Conservation (phyloP, 2,888 invertebrate genomes). For the Mantis religiosa region DNA sequence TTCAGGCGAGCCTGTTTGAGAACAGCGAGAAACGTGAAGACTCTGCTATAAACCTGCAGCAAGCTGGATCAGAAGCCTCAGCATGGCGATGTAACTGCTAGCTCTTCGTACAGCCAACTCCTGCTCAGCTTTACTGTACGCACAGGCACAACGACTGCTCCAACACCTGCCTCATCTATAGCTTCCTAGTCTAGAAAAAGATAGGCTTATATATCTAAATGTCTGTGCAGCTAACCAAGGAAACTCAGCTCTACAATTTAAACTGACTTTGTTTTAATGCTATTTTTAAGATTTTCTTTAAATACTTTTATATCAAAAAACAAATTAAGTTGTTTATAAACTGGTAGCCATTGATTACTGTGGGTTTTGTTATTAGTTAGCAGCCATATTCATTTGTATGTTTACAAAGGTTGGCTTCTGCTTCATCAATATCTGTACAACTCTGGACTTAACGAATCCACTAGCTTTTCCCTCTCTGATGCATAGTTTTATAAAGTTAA, state of each 20-base stretch:
- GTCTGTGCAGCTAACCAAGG: neutral
- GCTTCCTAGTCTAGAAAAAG: neutral
- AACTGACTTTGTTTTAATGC: neutral
- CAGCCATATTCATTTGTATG: too few relatives aligned
- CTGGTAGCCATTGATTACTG: too few relatives aligned
- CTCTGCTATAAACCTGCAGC: slow-evolving; percentile 25
- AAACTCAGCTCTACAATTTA: neutral
- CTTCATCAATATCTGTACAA: too few relatives aligned
- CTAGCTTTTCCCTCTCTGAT: too few relatives aligned
- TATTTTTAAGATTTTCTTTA: neutral
- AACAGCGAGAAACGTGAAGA: slow-evolving; percentile 26
- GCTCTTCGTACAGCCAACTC: neutral
- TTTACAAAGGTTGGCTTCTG: too few relatives aligned
- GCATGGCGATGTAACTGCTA: slow-evolving; percentile 27
- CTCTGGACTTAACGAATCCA: too few relatives aligned
- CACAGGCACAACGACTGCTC: neutral
- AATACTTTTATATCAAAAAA: too few relatives aligned
- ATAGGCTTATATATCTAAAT: neutral
- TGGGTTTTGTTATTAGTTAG: too few relatives aligned
- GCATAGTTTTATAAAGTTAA: too few relatives aligned
- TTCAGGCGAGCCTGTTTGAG: slow-evolving; percentile 30
- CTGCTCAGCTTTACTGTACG: neutral
- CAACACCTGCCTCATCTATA: neutral
- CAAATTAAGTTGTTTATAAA: too few relatives aligned
- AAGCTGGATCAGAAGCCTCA: slow-evolving; percentile 14